These are phyloP conservation scores for Albula glossodonta DNA, from an alignment of 2,113 vertebrate genomes.

Conservation along the genomic window DNA sequence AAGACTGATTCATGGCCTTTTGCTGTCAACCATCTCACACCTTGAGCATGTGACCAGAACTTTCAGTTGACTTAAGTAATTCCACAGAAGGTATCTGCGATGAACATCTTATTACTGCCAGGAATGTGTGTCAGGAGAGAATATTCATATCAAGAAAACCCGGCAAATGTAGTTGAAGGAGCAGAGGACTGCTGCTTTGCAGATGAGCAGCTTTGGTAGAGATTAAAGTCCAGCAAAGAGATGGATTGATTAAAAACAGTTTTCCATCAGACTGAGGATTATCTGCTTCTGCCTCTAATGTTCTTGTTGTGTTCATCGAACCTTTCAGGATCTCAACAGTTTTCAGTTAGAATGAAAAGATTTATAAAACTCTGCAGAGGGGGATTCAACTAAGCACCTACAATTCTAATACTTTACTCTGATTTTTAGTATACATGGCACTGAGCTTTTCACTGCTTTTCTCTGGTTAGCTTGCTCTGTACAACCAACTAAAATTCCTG, in stretches of 20 bases:
- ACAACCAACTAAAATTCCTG: not conserved
- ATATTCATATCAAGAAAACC: not conserved
- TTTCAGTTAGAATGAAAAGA: not conserved
- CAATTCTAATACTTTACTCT: not conserved
- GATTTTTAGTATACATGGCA: not conserved
- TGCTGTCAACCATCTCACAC: not conserved
- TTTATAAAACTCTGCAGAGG: not conserved
- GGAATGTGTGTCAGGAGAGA: not conserved
- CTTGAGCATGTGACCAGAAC: not conserved
- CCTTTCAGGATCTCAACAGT: not conserved
- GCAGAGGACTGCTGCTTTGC: conserved; percentile 29
- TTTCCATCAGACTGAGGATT: not conserved
- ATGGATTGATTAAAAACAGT: conserved; percentile 21
- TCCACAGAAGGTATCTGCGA: not conserved
- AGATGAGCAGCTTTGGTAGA: conserved; percentile 32
- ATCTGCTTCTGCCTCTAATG: not conserved
- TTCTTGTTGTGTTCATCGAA: not conserved
- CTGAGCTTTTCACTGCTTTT: too few species aligned
- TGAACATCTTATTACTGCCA: not conserved
- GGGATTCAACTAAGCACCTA: too few species aligned
- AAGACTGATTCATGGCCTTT: not conserved
- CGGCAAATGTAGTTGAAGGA: conserved; percentile 9
- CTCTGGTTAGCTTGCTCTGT: not conserved
- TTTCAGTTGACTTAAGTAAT: not conserved
- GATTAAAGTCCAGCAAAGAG: conserved; percentile 28